phyloP scores from a whole-genome alignment of 1,140 invertebrate species.

The Stratiolaelaps scimitus region DNA sequence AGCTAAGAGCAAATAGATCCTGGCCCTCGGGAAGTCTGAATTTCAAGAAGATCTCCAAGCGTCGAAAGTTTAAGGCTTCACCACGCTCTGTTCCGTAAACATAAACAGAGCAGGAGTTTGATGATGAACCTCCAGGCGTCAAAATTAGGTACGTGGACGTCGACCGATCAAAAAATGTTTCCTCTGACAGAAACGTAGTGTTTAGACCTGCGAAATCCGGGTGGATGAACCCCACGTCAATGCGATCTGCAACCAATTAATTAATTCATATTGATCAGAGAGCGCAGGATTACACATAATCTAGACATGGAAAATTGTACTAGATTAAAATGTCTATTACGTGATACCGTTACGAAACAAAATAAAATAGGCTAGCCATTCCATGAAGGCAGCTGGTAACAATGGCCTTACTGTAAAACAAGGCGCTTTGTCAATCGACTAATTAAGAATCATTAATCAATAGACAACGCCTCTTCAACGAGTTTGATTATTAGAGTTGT shows the following conservation, averaged over 20 bases:
- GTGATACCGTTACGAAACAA: too few relatives aligned
- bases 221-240: constrained; percentile 17
- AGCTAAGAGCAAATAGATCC: constrained; percentile 2
- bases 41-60: constrained; percentile 15
- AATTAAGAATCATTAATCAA: neutral
- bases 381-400: too few relatives aligned
- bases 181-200: neutral
- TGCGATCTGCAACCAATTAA: constrained; percentile 7
- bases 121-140: constrained; percentile 17
- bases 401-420: neutral
- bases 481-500: neutral
- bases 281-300: too few relatives aligned
- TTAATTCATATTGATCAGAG: too few relatives aligned
- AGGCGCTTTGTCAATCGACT: neutral
- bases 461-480: neutral
- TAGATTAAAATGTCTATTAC: too few relatives aligned
- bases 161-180: constrained; percentile 2
- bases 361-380: too few relatives aligned
- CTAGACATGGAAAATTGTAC: too few relatives aligned
- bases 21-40: constrained; percentile 13
- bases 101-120: too few relatives aligned
- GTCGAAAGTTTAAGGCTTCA: constrained; percentile 17
- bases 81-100: constrained; percentile 8
- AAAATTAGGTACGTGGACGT: constrained; percentile 20
- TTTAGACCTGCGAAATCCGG: neutral